phyloP scores from a whole-genome alignment of 2,888 invertebrate genomes.

The Brenthis hecate region DNA sequence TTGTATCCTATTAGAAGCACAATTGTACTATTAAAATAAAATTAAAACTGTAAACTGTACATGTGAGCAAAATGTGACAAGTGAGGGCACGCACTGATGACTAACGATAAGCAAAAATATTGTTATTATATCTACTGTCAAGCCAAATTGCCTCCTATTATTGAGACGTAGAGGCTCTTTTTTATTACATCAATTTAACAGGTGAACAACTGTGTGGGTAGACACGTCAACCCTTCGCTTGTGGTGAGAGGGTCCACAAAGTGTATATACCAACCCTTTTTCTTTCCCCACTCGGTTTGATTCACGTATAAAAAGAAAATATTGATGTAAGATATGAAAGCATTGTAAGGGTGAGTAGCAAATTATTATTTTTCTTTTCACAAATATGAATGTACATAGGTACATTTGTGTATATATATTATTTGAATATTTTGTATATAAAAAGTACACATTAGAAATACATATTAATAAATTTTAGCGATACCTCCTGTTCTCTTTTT shows the following conservation, averaged over 20 bases:
- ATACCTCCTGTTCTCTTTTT: too few species aligned
- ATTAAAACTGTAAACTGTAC: slow-evolving; percentile 44
- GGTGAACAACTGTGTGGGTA: slow-evolving; percentile 41
- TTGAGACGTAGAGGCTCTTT: slow-evolving; percentile 23
- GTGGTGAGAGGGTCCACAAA: slow-evolving; percentile 55
- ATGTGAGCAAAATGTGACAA: slow-evolving; percentile 40
- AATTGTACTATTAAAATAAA: slow-evolving; percentile 53
- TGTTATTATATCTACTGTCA: slow-evolving; percentile 15
- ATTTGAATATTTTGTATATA: background rate
- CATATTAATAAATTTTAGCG: too few species aligned
- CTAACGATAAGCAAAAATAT: slow-evolving; percentile 29
- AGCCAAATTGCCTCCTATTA: slow-evolving; percentile 25
- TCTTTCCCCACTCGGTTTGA: slow-evolving; percentile 52
- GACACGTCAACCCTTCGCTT: slow-evolving; percentile 65
- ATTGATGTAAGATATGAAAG: slow-evolving; percentile 63
- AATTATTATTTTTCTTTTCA: slow-evolving; percentile 54
- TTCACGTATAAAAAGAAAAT: slow-evolving; percentile 66
- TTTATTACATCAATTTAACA: slow-evolving; percentile 31
- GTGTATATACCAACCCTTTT: slow-evolving; percentile 53
- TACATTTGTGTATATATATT: background rate
- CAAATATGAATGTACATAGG: background rate
- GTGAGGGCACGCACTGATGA: slow-evolving; percentile 34
- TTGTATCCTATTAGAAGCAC: background rate
- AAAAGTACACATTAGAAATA: background rate
- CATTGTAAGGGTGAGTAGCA: slow-evolving; percentile 52